A percentile compares a stretch with the other conserved stretches of the same genome.
Conservation (phyloP, 2,888 invertebrate genomes). For the Tetanocera ferruginea region DNA sequence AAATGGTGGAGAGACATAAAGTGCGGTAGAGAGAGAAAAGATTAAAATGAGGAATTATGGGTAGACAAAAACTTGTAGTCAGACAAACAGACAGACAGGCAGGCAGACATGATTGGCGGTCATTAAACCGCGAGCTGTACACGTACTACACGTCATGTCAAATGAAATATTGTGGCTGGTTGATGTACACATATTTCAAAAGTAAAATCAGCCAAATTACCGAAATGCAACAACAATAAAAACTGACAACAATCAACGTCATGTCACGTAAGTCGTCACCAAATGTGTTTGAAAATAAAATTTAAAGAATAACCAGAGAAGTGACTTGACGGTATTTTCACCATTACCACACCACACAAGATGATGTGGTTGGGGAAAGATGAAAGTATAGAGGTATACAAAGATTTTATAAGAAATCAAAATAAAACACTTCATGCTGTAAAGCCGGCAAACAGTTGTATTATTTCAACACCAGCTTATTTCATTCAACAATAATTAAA, state of each 20-base stretch:
- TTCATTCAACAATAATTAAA: too few relatives aligned
- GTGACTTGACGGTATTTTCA: too few relatives aligned
- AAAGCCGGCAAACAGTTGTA: too few relatives aligned
- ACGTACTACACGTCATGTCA: slow-evolving; percentile 22
- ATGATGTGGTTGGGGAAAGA: too few relatives aligned
- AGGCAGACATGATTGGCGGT: slow-evolving; percentile 38
- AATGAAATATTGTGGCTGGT: slow-evolving; percentile 24
- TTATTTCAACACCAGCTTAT: too few relatives aligned
- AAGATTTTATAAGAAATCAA: too few relatives aligned
- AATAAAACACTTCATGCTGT: too few relatives aligned
- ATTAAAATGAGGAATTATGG: background rate
- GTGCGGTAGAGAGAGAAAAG: background rate
- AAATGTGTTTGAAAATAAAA: slow-evolving; percentile 6
- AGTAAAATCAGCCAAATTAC: background rate
- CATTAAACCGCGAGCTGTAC: slow-evolving; percentile 37
- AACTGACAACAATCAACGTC: background rate
- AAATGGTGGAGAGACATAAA: too few relatives aligned
- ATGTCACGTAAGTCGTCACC: slow-evolving; percentile 23
- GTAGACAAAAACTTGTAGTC: background rate
- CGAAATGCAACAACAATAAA: background rate
- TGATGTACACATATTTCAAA: background rate
- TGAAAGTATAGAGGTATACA: too few relatives aligned
- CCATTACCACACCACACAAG: too few relatives aligned
- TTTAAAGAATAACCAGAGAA: background rate
- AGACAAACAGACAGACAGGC: slow-evolving; percentile 8